Evolutionary conservation across 1,140 invertebrate species (phyloP).

Genomic region (Phenacoccus solenopsis): DNA sequence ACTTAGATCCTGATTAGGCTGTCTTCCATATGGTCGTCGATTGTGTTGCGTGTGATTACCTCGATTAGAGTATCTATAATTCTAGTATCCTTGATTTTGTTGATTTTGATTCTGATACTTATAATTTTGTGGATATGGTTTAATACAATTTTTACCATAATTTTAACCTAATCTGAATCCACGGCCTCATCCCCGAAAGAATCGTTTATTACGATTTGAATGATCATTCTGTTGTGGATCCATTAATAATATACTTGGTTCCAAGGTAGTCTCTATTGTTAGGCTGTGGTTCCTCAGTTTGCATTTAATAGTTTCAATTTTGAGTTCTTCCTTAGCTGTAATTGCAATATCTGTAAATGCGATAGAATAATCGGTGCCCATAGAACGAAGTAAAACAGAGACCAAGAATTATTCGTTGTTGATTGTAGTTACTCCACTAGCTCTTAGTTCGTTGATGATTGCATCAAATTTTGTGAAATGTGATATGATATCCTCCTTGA

Average conservation of each 20-base stretch:
- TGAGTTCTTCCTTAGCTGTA: not conserved
- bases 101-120: not conserved
- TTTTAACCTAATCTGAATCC: no score
- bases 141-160: no score
- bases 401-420: not conserved
- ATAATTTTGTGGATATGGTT: no score
- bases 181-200: no score
- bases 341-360: not conserved
- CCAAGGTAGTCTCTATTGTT: not conserved
- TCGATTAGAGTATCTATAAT: no score
- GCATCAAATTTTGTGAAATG: not conserved
- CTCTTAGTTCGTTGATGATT: not conserved
- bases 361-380: not conserved
- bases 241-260: not conserved
- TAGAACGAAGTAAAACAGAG: not conserved
- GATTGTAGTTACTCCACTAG: not conserved
- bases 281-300: not conserved
- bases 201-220: no score
- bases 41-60: not conserved
- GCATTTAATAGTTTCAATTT: not conserved
- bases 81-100: no score
- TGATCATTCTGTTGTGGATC: not conserved
- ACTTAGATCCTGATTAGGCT: no score
- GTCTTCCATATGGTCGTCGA: no score
- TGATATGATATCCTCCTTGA: not conserved